These are phyloP conservation scores for Tupaia chinensis DNA, from an alignment of 2,113 vertebrate species.

Conservation along the genomic window DNA sequence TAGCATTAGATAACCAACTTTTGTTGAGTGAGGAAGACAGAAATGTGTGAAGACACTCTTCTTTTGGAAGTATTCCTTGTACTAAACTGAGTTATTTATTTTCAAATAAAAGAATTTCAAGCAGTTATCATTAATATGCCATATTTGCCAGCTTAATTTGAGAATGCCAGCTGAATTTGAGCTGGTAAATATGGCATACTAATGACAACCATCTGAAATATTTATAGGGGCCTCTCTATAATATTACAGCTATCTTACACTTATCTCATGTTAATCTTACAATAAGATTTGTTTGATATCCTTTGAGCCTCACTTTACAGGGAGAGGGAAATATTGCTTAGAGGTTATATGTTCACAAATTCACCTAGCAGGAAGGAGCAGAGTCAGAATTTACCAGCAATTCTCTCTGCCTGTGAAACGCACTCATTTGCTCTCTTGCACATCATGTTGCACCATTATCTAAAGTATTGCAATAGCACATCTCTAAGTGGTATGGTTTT, in stretches of 20 bases:
- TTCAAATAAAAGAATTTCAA: neutral
- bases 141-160: neutral
- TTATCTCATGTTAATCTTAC: neutral
- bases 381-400: neutral
- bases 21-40: conserved; percentile 23
- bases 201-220: neutral
- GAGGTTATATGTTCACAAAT: neutral
- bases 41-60: neutral
- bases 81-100: conserved; percentile 1
- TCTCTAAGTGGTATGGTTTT: neutral
- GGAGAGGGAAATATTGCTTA: neutral
- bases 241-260: neutral
- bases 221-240: neutral
- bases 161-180: neutral
- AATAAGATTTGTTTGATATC: too few relatives aligned
- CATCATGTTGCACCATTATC: neutral
- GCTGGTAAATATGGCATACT: neutral
- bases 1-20: conserved; percentile 27
- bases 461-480: neutral
- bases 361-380: neutral
- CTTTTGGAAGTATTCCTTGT: conserved; percentile 28
- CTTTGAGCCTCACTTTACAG: neutral
- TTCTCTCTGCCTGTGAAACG: neutral
- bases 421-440: neutral
- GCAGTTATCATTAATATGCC: neutral